These are phyloP conservation scores for Anguilla marmorata DNA, from an alignment of 2,797 vertebrate genomes.

Conservation along the genomic window DNA sequence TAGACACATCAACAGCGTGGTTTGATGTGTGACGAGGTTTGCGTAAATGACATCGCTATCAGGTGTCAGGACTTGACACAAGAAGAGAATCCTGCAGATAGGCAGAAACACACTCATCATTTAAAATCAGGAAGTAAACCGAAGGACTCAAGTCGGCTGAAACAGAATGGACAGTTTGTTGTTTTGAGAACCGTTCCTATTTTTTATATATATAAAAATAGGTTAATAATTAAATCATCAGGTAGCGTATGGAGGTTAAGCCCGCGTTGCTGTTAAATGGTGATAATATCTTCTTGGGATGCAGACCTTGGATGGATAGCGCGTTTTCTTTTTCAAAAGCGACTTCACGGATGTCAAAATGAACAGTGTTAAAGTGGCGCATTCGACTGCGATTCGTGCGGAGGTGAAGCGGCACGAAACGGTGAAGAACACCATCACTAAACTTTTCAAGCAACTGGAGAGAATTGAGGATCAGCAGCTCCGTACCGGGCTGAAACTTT, in stretches of 20 bases:
- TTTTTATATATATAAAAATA: background rate
- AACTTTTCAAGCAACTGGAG: constrained; percentile 78
- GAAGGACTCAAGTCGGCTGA: constrained; percentile 65
- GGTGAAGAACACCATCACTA: constrained; percentile 74
- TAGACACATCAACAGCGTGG: background rate
- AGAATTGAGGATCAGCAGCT: constrained; percentile 75
- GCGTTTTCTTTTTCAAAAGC: constrained; percentile 49
- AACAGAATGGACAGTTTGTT: constrained; percentile 49
- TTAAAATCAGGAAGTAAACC: constrained; percentile 76
- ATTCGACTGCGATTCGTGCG: constrained; percentile 75
- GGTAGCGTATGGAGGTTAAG: background rate
- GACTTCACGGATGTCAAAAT: constrained; percentile 62
- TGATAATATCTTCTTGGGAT: constrained; percentile 23
- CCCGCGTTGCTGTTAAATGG: constrained; percentile 22
- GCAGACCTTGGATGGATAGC: constrained; percentile 67
- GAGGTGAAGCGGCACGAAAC: constrained; percentile 81
- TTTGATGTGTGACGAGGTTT: background rate
- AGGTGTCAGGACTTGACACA: constrained; percentile 51
- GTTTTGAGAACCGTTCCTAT: background rate
- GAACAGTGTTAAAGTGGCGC: constrained; percentile 67
- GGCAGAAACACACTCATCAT: constrained; percentile 33
- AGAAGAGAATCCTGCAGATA: constrained; percentile 21
- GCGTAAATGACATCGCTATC: background rate
- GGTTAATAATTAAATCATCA: background rate
- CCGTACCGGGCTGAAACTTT: constrained; percentile 74